Percentiles rank a stretch among this genome's conserved stretches.
Evolutionary conservation across 1,140 invertebrate species (phyloP).

Genomic region (Sminthurides bifidus): DNA sequence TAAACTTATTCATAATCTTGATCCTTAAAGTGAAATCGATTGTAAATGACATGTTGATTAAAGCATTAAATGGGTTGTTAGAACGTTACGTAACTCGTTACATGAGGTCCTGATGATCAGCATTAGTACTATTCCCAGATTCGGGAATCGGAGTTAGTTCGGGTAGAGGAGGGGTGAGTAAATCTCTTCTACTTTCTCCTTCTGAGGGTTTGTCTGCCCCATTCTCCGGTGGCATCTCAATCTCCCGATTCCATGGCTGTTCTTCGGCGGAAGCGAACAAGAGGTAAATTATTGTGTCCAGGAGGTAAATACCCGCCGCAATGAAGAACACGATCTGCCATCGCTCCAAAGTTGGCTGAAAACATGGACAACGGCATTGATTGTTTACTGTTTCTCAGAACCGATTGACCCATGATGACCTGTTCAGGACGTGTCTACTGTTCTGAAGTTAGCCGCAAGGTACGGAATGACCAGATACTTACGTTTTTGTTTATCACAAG

Average conservation of each 20-base stretch:
- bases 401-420: not conserved
- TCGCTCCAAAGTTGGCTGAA: conserved; percentile 37
- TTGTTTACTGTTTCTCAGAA: not conserved
- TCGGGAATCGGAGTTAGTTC: no score
- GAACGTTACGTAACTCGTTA: no score
- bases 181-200: no score
- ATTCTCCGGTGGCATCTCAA: not conserved
- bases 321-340: conserved; percentile 45
- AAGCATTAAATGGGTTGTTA: no score
- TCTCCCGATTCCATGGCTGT: conserved; percentile 31
- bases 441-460: not conserved
- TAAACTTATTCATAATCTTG: no score
- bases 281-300: conserved; percentile 38
- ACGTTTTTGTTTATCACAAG: conserved; percentile 36
- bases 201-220: no score
- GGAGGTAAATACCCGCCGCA: conserved; percentile 37
- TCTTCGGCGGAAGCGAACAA: conserved; percentile 32
- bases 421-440: not conserved
- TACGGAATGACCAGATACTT: not conserved
- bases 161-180: no score
- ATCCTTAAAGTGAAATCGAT: no score
- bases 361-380: conserved; percentile 7
- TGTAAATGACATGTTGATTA: no score
- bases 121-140: no score
- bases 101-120: no score